These are phyloP conservation scores for Eristalis pertinax DNA, from an alignment of 2,888 invertebrate genomes.

Conservation along the genomic window DNA sequence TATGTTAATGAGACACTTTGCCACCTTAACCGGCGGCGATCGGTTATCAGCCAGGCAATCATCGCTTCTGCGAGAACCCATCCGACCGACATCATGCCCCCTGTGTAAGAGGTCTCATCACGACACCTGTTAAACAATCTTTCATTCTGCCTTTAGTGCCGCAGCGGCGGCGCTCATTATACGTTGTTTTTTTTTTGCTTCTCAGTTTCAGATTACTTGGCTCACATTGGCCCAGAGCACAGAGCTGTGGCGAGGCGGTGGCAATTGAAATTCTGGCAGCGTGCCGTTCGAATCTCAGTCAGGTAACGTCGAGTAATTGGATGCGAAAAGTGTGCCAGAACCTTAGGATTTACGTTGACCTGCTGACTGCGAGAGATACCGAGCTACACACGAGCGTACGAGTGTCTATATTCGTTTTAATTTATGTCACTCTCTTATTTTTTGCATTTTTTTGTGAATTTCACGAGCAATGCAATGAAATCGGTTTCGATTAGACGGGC, in stretches of 20 bases:
- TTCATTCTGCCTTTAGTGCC: constrained; percentile 35
- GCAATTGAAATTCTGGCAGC: constrained; percentile 53
- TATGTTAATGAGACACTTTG: constrained; percentile 38
- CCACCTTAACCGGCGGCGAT: constrained; percentile 5
- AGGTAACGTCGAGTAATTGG: constrained; percentile 47
- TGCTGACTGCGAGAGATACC: constrained; percentile 16
- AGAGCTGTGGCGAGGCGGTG: not conserved
- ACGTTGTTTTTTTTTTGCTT: constrained; percentile 4
- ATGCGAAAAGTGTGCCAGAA: constrained; percentile 67
- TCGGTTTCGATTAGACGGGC: not conserved
- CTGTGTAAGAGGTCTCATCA: constrained; percentile 31
- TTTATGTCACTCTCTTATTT: not conserved
- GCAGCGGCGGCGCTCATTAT: constrained; percentile 37
- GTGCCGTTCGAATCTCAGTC: constrained; percentile 56
- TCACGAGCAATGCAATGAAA: not conserved
- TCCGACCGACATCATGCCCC: constrained; percentile 1
- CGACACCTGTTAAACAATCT: constrained; percentile 60
- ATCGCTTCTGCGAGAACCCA: constrained; percentile 2
- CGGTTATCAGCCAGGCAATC: constrained; percentile 24
- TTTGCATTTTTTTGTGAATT: not conserved
- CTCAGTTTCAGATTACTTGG: constrained; percentile 1
- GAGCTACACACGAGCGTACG: not conserved
- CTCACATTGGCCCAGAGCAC: constrained; percentile 6
- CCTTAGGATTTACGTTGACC: constrained; percentile 48
- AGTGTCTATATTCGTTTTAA: not conserved